Evolutionary conservation across 2,113 vertebrate genomes (phyloP), one percentile per base, ranked within the genome.

Genomic region (Pavo muticus): DNA sequence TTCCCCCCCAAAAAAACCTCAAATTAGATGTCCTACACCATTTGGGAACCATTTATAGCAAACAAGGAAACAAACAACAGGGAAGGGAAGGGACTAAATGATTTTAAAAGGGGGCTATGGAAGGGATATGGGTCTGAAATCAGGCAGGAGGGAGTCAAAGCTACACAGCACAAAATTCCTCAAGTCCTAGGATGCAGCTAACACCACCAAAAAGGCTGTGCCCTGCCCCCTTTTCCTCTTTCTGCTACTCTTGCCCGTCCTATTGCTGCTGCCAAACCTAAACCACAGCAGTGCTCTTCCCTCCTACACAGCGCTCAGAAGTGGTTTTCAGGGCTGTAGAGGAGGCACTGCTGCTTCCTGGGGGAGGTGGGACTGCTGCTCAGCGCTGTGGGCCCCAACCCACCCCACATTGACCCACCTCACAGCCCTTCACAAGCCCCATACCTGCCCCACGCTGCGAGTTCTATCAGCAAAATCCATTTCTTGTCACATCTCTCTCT

Each of bases 281-380:
- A 96, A 93, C 94, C 92, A 4, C 94, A 91, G 68, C 80, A 47
- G 56, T 9, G 70, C 94, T 57, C 73, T 87, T 69, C 35, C 92
- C 94, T 93, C 96, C 96, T 50, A 88, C 95, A 78, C 90, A 68
- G 79, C 1, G 2, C 88, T 84, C 78, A 29, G 88, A 79, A 15
- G 86, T 1, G 92, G 83, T 68, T 93, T 88, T 19, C 39, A 60
- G 52, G 90, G 79, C 56, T 25, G 37, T 0, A 30, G 37, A 72
- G 21, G 1, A 54, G 73, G 67, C 67, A 65, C 60, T 0, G 1
- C 67, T 24, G 52, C 74, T 37, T 68, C 68, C 68, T n/a, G 2
- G 48, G 61, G n/a, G 2, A 37, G 25, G 27, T 17, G 27, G 27
- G 27, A 54, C 27, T 16, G 52, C 52, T 30, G 27, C 52, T 54